Conservation (phyloP, 2,888 invertebrate genomes). For the Hylaea fasciaria region DNA sequence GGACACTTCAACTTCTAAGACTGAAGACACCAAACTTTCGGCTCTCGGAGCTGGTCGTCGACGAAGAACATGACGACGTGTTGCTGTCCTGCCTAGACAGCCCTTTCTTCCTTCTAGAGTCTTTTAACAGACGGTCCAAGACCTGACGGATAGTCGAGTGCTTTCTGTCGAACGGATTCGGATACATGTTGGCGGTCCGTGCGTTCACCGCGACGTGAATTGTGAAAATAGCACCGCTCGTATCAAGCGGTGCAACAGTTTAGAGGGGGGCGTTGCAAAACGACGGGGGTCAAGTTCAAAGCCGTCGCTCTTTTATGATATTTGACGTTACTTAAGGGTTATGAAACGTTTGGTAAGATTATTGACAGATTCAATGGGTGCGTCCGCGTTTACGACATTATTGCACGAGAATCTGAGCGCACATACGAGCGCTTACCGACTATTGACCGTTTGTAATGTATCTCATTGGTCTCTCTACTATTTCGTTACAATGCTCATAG, state of each 20-base stretch:
- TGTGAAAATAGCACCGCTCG: constrained; percentile 36
- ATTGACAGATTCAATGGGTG: constrained; percentile 48
- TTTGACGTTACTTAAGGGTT: constrained; percentile 46
- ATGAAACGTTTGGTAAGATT: constrained; percentile 53
- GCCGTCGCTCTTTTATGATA: constrained; percentile 31
- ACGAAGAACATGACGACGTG: constrained; percentile 58
- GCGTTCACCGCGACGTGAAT: constrained; percentile 51
- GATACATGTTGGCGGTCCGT: constrained; percentile 82
- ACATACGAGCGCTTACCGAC: constrained; percentile 9
- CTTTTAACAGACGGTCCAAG: constrained; percentile 85
- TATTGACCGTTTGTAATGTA: constrained; percentile 18
- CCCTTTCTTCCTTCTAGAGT: constrained; percentile 51
- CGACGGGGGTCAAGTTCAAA: constrained; percentile 62
- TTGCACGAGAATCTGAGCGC: constrained; percentile 32
- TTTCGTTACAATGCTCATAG: constrained; percentile 17
- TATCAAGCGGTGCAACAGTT: constrained; percentile 45
- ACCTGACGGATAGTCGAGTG: constrained; percentile 88
- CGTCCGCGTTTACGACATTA: constrained; percentile 38
- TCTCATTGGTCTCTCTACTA: constrained; percentile 19
- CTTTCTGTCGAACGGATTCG: constrained; percentile 88
- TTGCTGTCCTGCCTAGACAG: constrained; percentile 64
- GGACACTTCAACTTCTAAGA: constrained; percentile 48
- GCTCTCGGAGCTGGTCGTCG: constrained; percentile 37
- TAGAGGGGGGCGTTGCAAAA: constrained; percentile 55
- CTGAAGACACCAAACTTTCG: constrained; percentile 47